Percentiles rank a stretch among this genome's conserved stretches.
Conservation (phyloP, 2,797 vertebrate species). For the Sarcoramphus papa region DNA sequence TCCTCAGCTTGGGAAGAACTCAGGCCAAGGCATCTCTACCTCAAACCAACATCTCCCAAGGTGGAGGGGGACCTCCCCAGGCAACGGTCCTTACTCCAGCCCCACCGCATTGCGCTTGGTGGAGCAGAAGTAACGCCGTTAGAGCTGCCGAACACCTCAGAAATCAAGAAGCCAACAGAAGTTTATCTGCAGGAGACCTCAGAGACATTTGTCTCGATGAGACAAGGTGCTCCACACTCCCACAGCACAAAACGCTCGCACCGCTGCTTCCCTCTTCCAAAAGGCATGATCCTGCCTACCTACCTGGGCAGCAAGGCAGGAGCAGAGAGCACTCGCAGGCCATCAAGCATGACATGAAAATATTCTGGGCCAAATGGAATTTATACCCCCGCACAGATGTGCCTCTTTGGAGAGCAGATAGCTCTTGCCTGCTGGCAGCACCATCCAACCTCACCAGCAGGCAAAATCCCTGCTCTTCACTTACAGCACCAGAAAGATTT, state of each 20-base stretch:
- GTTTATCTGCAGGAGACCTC: background rate
- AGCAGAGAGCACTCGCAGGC: background rate
- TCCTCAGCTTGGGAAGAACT: background rate
- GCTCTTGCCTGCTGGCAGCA: background rate
- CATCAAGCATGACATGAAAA: background rate
- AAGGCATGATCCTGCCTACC: background rate
- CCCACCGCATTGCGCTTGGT: background rate
- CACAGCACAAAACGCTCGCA: background rate
- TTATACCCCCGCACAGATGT: background rate
- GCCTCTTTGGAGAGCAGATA: background rate
- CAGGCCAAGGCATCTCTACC: background rate
- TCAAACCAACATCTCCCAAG: background rate
- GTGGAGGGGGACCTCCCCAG: background rate
- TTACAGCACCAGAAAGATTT: background rate
- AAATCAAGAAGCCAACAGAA: background rate
- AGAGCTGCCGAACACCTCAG: background rate
- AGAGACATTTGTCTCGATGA: background rate
- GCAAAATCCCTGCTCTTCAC: background rate
- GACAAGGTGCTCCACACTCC: background rate
- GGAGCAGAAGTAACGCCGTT: background rate
- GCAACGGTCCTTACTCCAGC: background rate
- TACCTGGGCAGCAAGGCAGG: background rate
- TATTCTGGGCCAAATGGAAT: background rate
- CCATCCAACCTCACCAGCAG: background rate
- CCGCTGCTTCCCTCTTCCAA: background rate